Percentiles rank a stretch among this genome's conserved stretches.
Evolutionary conservation across 2,888 invertebrate genomes (phyloP).

Genomic region (Drosophila monieri): DNA sequence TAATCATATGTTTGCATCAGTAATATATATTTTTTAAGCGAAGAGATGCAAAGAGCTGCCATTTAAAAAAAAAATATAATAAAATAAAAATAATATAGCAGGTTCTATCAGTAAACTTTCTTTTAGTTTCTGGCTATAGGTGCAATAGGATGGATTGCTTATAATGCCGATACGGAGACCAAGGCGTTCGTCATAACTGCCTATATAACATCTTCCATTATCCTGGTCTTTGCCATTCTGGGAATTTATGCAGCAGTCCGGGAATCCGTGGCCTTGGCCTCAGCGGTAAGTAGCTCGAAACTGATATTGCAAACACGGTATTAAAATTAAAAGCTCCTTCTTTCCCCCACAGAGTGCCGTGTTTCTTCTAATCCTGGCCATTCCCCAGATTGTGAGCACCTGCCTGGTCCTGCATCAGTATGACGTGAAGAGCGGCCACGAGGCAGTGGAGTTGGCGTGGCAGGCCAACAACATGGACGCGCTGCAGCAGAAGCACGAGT

Average conservation of each 20-base stretch:
- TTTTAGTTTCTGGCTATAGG: constrained; percentile 73
- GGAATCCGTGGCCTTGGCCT: constrained; percentile 94
- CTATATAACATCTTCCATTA: constrained; percentile 65
- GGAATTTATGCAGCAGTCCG: constrained; percentile 95
- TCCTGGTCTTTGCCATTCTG: constrained; percentile 86
- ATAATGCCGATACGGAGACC: constrained; percentile 61
- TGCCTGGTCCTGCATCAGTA: constrained; percentile 87
- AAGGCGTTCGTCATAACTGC: constrained; percentile 64
- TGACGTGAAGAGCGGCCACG: constrained; percentile 85
- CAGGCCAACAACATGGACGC: constrained; percentile 80
- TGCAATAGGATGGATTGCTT: constrained; percentile 67
- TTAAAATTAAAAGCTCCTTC: constrained; percentile 63
- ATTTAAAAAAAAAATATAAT: neutral
- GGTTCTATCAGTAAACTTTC: no score
- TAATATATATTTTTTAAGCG: neutral
- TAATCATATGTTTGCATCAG: neutral
- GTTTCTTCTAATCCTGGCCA: constrained; percentile 88
- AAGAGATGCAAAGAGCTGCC: neutral
- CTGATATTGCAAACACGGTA: neutral
- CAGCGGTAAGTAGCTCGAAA: constrained; percentile 87
- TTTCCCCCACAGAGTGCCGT: constrained; percentile 87
- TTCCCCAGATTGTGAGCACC: constrained; percentile 89
- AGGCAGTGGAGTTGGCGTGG: constrained; percentile 85
- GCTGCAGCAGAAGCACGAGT: constrained; percentile 75
- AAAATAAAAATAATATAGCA: neutral